Evolutionary conservation across 2,113 vertebrate genomes (phyloP).

Genomic region (Saiga tatarica): DNA sequence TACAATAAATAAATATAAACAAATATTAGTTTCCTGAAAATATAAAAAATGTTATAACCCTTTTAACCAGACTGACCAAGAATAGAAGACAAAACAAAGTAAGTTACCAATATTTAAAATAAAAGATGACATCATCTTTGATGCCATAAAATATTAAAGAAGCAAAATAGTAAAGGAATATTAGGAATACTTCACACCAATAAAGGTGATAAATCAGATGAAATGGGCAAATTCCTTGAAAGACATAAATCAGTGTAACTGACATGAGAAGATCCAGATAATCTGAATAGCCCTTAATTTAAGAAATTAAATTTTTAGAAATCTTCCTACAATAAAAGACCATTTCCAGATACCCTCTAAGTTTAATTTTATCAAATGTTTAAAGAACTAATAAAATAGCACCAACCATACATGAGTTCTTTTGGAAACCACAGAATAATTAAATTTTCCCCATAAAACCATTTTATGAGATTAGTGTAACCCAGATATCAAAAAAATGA

Average conservation of each 20-base stretch:
- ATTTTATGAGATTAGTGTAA: background rate
- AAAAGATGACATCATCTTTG: background rate
- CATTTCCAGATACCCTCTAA: background rate
- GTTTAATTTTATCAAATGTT: constrained; percentile 21
- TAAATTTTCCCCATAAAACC: background rate
- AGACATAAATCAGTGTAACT: background rate
- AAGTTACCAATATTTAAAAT: background rate
- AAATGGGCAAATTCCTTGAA: background rate
- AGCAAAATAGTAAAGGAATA: background rate
- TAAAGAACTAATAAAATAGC: background rate
- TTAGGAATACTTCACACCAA: background rate
- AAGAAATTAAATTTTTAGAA: constrained; percentile 26
- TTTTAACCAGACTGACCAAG: background rate
- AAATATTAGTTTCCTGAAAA: background rate
- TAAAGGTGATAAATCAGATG: background rate
- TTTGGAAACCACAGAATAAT: background rate
- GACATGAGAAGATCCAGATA: background rate
- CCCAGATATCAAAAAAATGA: background rate
- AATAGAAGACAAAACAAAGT: constrained; percentile 22
- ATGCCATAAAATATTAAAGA: background rate
- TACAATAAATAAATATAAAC: background rate
- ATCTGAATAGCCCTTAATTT: background rate
- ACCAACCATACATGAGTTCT: background rate
- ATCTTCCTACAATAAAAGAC: background rate
- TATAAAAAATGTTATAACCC: background rate